Evolutionary conservation across 2,113 vertebrate species (phyloP), one percentile per base, ranked within the genome.

Genomic region (Charadrius vociferus): DNA sequence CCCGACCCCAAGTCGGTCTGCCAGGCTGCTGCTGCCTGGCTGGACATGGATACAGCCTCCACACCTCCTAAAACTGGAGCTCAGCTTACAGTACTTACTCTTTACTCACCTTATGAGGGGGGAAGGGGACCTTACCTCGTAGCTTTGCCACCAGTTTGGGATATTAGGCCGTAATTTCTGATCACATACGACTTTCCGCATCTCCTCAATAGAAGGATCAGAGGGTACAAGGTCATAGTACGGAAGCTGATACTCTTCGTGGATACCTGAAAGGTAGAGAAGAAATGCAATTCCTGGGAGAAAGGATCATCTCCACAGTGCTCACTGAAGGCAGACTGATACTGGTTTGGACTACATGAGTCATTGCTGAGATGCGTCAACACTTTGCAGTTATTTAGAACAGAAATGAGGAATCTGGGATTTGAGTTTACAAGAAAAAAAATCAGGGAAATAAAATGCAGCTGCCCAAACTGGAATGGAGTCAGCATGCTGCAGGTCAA

Each of bases 121-220:
- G 23, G n/a, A 29, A 47, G 20, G 18, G 58, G 24, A 34, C 14
- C 86, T 61, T 96, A 99, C 99, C 99, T 99, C 99, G 0, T 99
- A 99, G 98, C 99, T 99, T 97, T 99, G 99, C 99, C 99, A 99
- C 99, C 99, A 99, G 98, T 99, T 99, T 36, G 99, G 99, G 96
- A 99, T 99, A 49, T 99, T 99, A 12, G 99, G 99, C 90, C 99
- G 98, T 27, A 99, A 95, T 70, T 99, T 99, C 98, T 99, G 99
- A 90, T 99, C 99, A 87, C 99, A 99, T n/a, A 99, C 99, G 2
- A 99, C 99, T 98, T 99, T 99, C 95, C 99, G 98, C 99, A 99
- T 99, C 97, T 99, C 99, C 92, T 99, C 99, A 86, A 99, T 99
- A 12, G 99, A 99, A 30, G 99, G 99, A 95, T 99, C 99, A 10